A percentile compares a stretch with the other conserved stretches of the same genome.
Conservation (phyloP, 2,888 invertebrate species). For the Netelia inedita region DNA sequence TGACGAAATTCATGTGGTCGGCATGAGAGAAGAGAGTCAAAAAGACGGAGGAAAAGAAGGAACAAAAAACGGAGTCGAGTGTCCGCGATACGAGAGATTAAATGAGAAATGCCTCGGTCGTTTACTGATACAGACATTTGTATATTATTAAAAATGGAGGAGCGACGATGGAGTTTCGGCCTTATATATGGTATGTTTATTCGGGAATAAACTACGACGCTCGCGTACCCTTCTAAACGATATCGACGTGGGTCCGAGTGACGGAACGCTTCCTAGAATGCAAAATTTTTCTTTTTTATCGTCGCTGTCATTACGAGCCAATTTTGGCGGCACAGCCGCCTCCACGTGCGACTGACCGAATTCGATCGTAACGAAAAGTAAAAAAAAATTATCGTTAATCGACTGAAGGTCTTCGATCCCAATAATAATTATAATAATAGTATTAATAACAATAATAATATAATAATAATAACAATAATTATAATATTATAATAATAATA, state of each 20-base stretch:
- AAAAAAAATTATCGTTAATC: too few relatives aligned
- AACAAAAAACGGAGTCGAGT: slow-evolving; percentile 1
- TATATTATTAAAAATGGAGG: neutral
- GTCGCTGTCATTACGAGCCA: too few relatives aligned
- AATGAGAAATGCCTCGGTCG: neutral
- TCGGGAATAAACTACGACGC: neutral
- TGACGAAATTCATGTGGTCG: slow-evolving; percentile 36
- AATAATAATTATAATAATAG: too few relatives aligned
- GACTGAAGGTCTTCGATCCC: too few relatives aligned
- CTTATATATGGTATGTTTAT: neutral
- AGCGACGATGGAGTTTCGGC: neutral
- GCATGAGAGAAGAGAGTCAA: slow-evolving; percentile 13
- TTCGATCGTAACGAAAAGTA: too few relatives aligned
- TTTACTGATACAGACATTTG: slow-evolving; percentile 27
- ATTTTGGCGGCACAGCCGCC: too few relatives aligned
- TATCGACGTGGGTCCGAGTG: neutral
- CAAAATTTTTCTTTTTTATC: too few relatives aligned
- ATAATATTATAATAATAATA: too few relatives aligned
- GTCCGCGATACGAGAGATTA: slow-evolving; percentile 32
- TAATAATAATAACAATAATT: too few relatives aligned
- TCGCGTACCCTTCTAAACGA: neutral
- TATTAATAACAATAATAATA: too few relatives aligned
- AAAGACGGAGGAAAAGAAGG: slow-evolving; percentile 23
- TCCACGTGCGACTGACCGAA: too few relatives aligned
- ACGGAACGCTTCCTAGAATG: neutral